phyloP scores from a whole-genome alignment of 37 sponge, comb jelly and placozoan genomes.

The Aphrocallistes beatrix region DNA sequence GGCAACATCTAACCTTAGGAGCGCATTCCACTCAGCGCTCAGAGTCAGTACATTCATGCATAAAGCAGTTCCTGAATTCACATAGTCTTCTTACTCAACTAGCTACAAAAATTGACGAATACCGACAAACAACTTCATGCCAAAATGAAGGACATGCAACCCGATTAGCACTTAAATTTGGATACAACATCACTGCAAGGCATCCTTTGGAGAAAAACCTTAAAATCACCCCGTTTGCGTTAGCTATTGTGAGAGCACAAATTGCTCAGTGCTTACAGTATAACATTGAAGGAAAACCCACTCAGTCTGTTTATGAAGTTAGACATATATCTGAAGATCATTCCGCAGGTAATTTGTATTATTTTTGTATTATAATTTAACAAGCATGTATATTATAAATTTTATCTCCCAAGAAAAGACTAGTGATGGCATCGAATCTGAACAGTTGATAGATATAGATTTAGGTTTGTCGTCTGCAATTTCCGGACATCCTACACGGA shows the following conservation, averaged over 20 bases:
- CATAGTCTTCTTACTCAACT: slow-evolving; percentile 2
- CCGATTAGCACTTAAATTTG: not conserved
- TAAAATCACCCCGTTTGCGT: not conserved
- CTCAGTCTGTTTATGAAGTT: slow-evolving; percentile 6
- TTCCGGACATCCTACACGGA: not conserved
- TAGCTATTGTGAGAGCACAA: slow-evolving; percentile 11
- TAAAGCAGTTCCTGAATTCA: not conserved
- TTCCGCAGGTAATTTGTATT: too few species aligned
- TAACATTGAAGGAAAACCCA: not conserved
- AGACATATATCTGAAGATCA: slow-evolving; percentile 9
- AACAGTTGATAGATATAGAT: not conserved
- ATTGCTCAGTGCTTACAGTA: slow-evolving; percentile 8
- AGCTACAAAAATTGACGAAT: not conserved
- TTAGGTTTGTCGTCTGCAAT: slow-evolving; percentile 13
- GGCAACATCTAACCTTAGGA: not conserved
- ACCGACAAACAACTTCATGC: not conserved
- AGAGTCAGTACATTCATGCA: not conserved
- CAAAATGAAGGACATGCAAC: slow-evolving; percentile 15
- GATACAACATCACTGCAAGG: not conserved
- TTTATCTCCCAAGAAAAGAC: not conserved
- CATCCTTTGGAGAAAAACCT: not conserved
- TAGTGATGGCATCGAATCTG: not conserved
- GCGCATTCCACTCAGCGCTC: slow-evolving; percentile 1
- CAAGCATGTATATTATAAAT: too few species aligned
- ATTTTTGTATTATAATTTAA: too few species aligned